phyloP scores from a whole-genome alignment of 1,140 invertebrate genomes.

The Branchinecta lindahli region DNA sequence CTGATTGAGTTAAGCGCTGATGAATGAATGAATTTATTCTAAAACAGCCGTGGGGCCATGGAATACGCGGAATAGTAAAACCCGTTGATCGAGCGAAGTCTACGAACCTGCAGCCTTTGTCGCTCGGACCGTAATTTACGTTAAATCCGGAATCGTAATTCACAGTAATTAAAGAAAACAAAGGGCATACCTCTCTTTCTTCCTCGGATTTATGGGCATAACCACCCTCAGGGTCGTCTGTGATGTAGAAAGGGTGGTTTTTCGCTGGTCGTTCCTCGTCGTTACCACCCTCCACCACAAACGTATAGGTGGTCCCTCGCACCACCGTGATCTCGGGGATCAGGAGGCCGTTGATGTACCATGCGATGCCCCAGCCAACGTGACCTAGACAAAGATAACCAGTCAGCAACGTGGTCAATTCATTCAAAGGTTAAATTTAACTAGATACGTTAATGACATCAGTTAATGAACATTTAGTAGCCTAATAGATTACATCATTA shows the following conservation, averaged over 20 bases:
- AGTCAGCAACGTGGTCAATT: background rate
- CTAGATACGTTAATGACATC: background rate
- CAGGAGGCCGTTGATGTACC: conserved; percentile 87
- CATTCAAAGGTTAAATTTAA: no score
- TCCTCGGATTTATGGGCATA: conserved; percentile 67
- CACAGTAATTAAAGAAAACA: no score
- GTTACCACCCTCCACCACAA: conserved; percentile 71
- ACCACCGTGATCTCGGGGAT: conserved; percentile 85
- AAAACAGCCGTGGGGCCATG: no score
- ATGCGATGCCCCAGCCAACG: conserved; percentile 81
- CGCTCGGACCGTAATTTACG: no score
- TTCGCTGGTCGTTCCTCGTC: conserved; percentile 58
- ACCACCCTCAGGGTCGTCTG: conserved; percentile 76
- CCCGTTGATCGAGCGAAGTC: no score
- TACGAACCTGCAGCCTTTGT: no score
- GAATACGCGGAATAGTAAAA: no score
- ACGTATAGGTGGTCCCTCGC: conserved; percentile 65
- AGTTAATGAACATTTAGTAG: background rate
- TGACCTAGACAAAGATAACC: conserved; percentile 42
- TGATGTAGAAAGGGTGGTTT: conserved; percentile 91
- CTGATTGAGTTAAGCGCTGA: no score
- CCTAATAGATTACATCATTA: no score
- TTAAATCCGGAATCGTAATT: no score
- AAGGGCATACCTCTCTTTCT: conserved; percentile 50
- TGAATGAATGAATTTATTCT: no score